Conservation (phyloP, 2,888 invertebrate species). For the Cerceris ruficornis region DNA sequence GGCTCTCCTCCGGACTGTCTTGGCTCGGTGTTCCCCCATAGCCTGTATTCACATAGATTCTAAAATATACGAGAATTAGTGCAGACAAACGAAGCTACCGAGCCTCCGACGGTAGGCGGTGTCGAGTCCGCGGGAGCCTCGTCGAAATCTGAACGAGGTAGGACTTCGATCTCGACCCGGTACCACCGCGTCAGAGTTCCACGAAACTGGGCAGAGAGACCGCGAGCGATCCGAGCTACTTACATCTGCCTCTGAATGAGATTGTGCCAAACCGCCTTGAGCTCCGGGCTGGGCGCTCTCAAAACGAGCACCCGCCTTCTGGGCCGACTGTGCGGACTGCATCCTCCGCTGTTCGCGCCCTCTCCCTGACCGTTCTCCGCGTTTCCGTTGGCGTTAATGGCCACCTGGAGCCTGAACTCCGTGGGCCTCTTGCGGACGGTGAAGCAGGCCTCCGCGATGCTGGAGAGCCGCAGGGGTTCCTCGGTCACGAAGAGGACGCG, state of each 20-base stretch:
- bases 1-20: conserved; percentile 89
- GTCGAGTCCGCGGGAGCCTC: background rate
- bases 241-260: conserved; percentile 93
- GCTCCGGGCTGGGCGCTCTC: conserved; percentile 91
- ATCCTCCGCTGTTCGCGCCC: conserved; percentile 70
- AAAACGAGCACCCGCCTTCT: conserved; percentile 88
- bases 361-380: conserved; percentile 73
- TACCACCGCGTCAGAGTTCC: background rate
- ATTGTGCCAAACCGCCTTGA: conserved; percentile 96
- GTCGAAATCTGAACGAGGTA: too few relatives aligned
- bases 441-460: conserved; percentile 92
- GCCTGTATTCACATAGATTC: conserved; percentile 92
- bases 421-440: conserved; percentile 93
- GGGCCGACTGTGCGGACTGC: conserved; percentile 80
- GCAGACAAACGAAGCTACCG: conserved; percentile 21
- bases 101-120: background rate
- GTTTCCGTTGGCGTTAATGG: conserved; percentile 70
- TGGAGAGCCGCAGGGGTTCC: conserved; percentile 90
- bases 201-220: conserved; percentile 1
- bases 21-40: conserved; percentile 88
- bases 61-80: conserved; percentile 81
- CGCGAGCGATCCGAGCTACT: conserved; percentile 74
- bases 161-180: too few relatives aligned
- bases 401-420: conserved; percentile 90
- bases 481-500: conserved; percentile 94